A percentile compares a stretch with the other conserved stretches of the same genome.
Conservation (phyloP, 2,888 invertebrate species). For the Drosophila flavopinicola region DNA sequence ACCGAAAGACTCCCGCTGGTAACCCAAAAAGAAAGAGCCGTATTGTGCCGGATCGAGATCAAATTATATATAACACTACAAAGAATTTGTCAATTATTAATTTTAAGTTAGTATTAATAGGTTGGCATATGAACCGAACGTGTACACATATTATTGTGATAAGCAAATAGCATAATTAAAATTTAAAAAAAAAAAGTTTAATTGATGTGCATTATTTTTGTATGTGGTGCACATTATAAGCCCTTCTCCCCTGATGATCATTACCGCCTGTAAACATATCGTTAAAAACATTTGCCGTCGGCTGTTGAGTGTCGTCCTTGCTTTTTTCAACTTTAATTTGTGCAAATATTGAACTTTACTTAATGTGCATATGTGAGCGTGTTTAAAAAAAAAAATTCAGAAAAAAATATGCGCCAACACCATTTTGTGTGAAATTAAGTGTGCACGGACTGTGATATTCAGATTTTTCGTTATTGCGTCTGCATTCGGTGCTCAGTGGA, state of each 20-base stretch:
- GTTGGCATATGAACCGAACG: slow-evolving; percentile 1
- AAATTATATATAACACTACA: slow-evolving; percentile 4
- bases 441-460: slow-evolving; percentile 56
- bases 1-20: slow-evolving; percentile 41
- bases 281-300: slow-evolving; percentile 43
- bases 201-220: slow-evolving; percentile 48
- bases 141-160: slow-evolving; percentile 28
- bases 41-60: slow-evolving; percentile 39
- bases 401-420: slow-evolving; percentile 45
- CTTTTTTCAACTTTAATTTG: slow-evolving; percentile 68
- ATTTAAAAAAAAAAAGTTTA: neutral
- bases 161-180: neutral
- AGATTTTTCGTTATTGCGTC: slow-evolving; percentile 49
- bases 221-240: slow-evolving; percentile 44
- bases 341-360: slow-evolving; percentile 77
- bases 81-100: neutral
- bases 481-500: slow-evolving; percentile 4
- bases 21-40: slow-evolving; percentile 4
- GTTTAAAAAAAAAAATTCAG: slow-evolving; percentile 10
- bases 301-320: slow-evolving; percentile 47
- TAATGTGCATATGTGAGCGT: slow-evolving; percentile 41
- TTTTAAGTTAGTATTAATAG: neutral
- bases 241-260: slow-evolving; percentile 18
- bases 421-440: slow-evolving; percentile 59
- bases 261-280: slow-evolving; percentile 38